These are phyloP conservation scores for Scortum barcoo DNA, from an alignment of 2,113 vertebrate genomes.

Conservation along the genomic window DNA sequence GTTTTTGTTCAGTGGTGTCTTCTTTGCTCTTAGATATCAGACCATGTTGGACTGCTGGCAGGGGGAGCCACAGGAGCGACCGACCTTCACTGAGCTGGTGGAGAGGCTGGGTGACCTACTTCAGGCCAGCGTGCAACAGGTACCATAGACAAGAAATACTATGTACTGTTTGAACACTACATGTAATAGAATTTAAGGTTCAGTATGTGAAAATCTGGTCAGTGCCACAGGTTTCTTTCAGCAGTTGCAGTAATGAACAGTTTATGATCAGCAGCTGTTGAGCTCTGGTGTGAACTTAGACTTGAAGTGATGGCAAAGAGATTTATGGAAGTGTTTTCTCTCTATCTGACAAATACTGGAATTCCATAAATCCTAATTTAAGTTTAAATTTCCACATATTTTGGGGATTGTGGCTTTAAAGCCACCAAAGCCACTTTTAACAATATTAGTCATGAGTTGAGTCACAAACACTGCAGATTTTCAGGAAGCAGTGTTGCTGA, in stretches of 20 bases:
- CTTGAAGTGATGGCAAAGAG: background rate
- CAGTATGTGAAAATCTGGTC: background rate
- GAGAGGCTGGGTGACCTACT: conserved; percentile 93
- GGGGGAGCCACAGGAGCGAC: conserved; percentile 87
- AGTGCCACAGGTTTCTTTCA: background rate
- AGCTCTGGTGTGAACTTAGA: conserved; percentile 1
- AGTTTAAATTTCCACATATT: conserved; percentile 6
- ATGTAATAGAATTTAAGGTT: background rate
- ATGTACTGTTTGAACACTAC: background rate
- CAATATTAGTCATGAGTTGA: conserved; percentile 35
- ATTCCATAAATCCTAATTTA: background rate
- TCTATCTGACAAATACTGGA: background rate
- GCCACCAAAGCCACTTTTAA: background rate
- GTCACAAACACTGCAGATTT: conserved; percentile 29
- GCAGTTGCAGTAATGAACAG: background rate
- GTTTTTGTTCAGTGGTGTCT: conserved; percentile 20
- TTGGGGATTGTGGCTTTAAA: background rate
- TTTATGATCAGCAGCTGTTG: conserved; percentile 9
- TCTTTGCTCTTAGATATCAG: conserved; percentile 86
- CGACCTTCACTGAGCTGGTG: conserved; percentile 92
- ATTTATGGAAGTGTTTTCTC: background rate
- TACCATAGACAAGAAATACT: conserved; percentile 50
- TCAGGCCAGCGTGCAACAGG: conserved; percentile 96
- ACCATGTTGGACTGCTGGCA: conserved; percentile 97
- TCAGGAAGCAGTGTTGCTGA: conserved; percentile 38